Conservation (phyloP, 2,797 vertebrate species). For the Dicrostonyx torquatus region DNA sequence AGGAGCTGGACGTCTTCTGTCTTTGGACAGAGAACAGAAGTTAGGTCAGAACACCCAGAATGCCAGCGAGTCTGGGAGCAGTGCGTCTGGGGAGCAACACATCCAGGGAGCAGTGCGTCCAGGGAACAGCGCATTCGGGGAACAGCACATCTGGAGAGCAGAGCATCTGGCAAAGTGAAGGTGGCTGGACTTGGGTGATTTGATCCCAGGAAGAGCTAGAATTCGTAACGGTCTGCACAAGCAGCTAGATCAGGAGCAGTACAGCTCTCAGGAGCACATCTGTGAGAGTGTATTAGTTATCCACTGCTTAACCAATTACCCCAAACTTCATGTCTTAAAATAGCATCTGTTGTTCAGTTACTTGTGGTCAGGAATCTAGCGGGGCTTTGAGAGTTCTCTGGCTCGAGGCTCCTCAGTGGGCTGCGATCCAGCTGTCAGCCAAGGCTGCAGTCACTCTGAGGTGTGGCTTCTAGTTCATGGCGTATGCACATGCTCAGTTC, state of each 20-base stretch:
- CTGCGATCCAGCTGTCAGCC: neutral
- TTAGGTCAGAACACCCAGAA: constrained; percentile 3
- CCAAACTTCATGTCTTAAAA: neutral
- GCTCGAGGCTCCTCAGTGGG: neutral
- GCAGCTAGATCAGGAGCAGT: neutral
- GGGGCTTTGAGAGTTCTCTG: neutral
- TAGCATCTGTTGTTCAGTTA: neutral
- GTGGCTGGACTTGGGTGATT: neutral
- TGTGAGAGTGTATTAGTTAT: neutral
- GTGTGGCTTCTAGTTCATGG: neutral
- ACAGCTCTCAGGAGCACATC: neutral
- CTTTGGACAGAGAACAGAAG: neutral
- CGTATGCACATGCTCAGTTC: neutral
- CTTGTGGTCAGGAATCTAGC: neutral
- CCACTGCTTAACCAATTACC: neutral
- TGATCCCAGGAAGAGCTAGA: neutral
- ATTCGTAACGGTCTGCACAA: neutral
- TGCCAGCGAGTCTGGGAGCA: neutral
- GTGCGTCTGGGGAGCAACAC: neutral
- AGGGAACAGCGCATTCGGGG: neutral
- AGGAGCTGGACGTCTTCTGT: neutral
- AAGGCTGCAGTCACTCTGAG: neutral
- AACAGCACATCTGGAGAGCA: neutral
- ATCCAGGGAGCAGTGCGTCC: neutral
- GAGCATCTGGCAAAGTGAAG: neutral